phyloP scores from a whole-genome alignment of 1,140 invertebrate genomes.

The Pachypeltis micranthus region DNA sequence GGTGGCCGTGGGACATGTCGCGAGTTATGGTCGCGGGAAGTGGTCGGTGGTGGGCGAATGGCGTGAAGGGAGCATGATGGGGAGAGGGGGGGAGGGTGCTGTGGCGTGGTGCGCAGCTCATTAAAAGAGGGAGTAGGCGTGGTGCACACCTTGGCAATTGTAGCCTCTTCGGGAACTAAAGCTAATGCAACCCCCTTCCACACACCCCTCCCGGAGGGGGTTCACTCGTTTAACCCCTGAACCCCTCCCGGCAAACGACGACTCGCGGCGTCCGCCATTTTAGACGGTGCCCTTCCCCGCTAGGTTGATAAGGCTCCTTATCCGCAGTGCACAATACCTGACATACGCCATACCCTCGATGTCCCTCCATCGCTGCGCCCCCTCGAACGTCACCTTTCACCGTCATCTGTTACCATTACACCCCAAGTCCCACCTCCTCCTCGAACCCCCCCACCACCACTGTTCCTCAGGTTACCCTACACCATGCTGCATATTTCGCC shows the following conservation, averaged over 20 bases:
- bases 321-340: constrained; percentile 1
- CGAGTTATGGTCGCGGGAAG: too few relatives aligned
- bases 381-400: too few relatives aligned
- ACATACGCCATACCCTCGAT: neutral
- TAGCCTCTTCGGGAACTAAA: neutral
- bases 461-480: too few relatives aligned
- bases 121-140: neutral
- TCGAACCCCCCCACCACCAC: too few relatives aligned
- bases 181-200: neutral
- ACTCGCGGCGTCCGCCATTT: neutral
- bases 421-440: too few relatives aligned
- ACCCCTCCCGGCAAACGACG: neutral
- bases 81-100: too few relatives aligned
- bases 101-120: too few relatives aligned
- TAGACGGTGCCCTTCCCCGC: neutral
- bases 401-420: too few relatives aligned
- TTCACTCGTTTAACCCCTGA: too few relatives aligned
- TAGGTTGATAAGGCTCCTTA: constrained; percentile 5
- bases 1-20: too few relatives aligned
- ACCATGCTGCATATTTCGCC: constrained; percentile 8
- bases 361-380: constrained; percentile 1
- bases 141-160: neutral
- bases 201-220: neutral
- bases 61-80: too few relatives aligned
- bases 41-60: too few relatives aligned